Evolutionary conservation across 1,140 invertebrate species (phyloP), one percentile per base, ranked within the genome.

Genomic region (Leptestheria dahalacensis): DNA sequence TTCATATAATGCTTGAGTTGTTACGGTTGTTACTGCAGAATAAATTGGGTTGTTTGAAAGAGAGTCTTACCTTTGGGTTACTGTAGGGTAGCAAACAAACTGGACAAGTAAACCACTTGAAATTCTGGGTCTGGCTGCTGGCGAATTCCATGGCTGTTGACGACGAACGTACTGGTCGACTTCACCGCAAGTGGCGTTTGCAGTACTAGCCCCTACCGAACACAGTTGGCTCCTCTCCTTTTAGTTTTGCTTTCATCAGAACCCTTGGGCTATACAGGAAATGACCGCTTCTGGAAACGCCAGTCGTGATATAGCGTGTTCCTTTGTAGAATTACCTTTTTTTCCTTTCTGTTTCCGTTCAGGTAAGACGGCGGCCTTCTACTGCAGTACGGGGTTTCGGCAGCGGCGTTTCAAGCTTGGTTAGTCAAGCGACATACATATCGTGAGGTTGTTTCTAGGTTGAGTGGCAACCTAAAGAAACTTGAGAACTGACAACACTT

Each of bases 21-120:
- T n/a, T n/a, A n/a, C n/a, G n/a, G n/a, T n/a, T n/a, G n/a, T n/a
- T n/a, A n/a, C n/a, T n/a, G n/a, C n/a, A n/a, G n/a, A n/a, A n/a
- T n/a, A n/a, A n/a, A n/a, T n/a, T n/a, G n/a, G n/a, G n/a, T n/a
- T n/a, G n/a, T n/a, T 41, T 41, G 33, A 6, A 41, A 41, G 15
- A 41, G 15, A 41, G 28, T 28, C 3, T 61, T 61, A 48, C 53
- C 15, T 56, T 56, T 25, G 53, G 53, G 28, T 33, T 21, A 28
- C 33, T 56, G 28, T 56, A 56, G 10, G 53, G 28, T 15, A 33
- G 23, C 33, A 28, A 28, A 20, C 53, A 56, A 10, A 56, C 41
- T 12, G 53, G 20, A 56, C 53, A 56, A 10, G 53, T 33, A 29
- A 56, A 56, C 11, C n/a, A n/a, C n/a, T n/a, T n/a, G n/a, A n/a